Conservation (phyloP, 35 echinoderm and acorn worm genomes). For the Ptychodera flava region DNA sequence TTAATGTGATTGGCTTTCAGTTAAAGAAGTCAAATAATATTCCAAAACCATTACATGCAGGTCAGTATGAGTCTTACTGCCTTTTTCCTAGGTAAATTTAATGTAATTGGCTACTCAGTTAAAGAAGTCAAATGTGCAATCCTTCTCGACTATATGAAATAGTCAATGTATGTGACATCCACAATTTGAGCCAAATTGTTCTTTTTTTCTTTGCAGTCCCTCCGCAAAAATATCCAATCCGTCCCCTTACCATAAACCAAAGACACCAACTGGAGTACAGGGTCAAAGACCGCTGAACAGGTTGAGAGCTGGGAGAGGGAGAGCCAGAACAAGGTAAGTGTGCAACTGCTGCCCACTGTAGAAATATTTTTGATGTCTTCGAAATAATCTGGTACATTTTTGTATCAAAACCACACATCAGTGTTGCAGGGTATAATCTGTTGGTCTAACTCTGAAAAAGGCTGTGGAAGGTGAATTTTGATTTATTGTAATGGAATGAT, state of each 20-base stretch:
- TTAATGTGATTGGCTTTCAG: no score
- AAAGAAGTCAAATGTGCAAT: no score
- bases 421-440: not conserved
- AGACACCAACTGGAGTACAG: constrained; percentile 13
- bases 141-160: not conserved
- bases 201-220: constrained; percentile 19
- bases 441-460: not conserved
- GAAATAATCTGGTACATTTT: no score
- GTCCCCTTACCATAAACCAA: constrained; percentile 13
- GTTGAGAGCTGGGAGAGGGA: constrained; percentile 56
- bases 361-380: no score
- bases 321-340: constrained; percentile 54
- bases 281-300: constrained; percentile 42
- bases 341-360: no score
- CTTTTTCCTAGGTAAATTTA: no score
- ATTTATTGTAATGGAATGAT: no score
- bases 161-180: constrained; percentile 6
- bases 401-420: no score
- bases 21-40: no score
- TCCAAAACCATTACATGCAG: no score
- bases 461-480: not conserved
- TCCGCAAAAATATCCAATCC: not conserved
- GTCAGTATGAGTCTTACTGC: no score
- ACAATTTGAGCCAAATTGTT: not conserved
- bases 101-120: no score